These are phyloP conservation scores for Catharus minimus DNA, from an alignment of 2,113 vertebrate genomes.

Conservation along the genomic window DNA sequence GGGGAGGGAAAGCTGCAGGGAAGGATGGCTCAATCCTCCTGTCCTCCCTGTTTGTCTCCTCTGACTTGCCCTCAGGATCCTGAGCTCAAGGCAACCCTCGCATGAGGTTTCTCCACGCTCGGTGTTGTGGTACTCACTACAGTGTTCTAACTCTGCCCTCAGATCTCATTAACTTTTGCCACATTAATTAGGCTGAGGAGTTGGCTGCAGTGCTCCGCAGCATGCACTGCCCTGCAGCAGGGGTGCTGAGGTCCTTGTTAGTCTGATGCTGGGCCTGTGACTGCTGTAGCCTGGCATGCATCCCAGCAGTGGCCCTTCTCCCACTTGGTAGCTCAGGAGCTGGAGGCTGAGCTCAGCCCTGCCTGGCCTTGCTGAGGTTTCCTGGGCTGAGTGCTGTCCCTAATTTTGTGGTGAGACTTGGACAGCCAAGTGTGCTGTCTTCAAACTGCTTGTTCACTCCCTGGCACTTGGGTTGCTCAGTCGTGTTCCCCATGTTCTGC, in stretches of 20 bases:
- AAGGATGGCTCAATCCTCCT: background rate
- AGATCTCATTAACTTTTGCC: background rate
- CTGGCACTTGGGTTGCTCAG: background rate
- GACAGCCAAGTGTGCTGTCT: background rate
- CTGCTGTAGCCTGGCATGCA: background rate
- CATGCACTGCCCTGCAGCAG: background rate
- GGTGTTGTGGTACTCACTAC: background rate
- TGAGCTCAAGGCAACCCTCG: background rate
- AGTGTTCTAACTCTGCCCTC: background rate
- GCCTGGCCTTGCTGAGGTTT: background rate
- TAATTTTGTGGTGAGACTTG: background rate
- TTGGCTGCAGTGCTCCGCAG: background rate
- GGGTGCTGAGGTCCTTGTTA: background rate
- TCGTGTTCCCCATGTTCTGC: accelerated
- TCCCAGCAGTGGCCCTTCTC: background rate
- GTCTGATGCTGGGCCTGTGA: background rate
- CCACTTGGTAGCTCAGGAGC: background rate
- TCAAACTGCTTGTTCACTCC: background rate
- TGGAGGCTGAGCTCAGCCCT: background rate
- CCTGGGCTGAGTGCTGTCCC: background rate
- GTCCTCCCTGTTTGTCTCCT: slow-evolving; percentile 19
- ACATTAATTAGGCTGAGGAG: background rate
- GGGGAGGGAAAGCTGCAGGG: background rate
- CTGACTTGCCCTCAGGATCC: background rate
- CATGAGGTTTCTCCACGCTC: accelerated